Percentiles rank a stretch among this genome's conserved stretches.
These are phyloP conservation scores for Psylliodes chrysocephalus DNA, from an alignment of 2,888 invertebrate genomes.

Conservation along the genomic window DNA sequence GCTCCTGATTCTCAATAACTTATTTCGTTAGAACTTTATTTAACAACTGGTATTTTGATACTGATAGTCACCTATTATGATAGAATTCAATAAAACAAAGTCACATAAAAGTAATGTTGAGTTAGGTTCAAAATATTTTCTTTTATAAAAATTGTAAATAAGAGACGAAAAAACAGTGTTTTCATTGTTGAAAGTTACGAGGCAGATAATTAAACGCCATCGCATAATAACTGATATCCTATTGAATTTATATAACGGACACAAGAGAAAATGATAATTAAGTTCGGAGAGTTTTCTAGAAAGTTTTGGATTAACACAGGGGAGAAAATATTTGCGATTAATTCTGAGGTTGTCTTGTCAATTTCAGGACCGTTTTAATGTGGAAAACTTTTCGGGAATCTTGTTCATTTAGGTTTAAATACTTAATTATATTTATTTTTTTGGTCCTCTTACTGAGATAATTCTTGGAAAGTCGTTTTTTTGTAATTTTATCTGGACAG, in stretches of 20 bases:
- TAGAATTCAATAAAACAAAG: too few species aligned
- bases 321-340: not conserved
- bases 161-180: not conserved
- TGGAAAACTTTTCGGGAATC: not conserved
- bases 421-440: not conserved
- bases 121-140: not conserved
- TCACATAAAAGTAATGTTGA: too few species aligned
- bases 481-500: too few species aligned
- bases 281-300: not conserved
- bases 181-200: not conserved
- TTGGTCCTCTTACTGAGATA: too few species aligned
- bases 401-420: too few species aligned
- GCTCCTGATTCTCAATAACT: too few species aligned
- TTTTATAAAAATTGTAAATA: not conserved
- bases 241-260: not conserved
- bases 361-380: not conserved
- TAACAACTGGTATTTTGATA: too few species aligned
- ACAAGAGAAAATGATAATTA: conserved; percentile 2
- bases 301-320: not conserved
- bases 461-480: too few species aligned
- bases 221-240: not conserved
- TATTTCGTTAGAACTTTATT: too few species aligned
- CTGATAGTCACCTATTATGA: too few species aligned
- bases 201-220: conserved; percentile 4
- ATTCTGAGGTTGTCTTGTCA: not conserved